These are phyloP conservation scores for Heteromurus nitidus DNA, from an alignment of 2,888 invertebrate species.

Conservation along the genomic window DNA sequence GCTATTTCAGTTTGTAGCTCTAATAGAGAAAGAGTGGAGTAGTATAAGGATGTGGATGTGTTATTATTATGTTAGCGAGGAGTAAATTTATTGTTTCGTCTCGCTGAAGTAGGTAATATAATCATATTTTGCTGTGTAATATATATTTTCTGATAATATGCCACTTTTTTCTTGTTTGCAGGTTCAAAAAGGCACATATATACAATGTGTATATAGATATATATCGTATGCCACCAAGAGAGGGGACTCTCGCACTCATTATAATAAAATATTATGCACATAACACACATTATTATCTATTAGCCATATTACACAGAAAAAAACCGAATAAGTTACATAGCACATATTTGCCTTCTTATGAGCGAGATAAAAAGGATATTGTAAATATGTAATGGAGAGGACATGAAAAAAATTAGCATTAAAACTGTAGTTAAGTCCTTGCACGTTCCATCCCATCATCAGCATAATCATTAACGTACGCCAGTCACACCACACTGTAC, in stretches of 20 bases:
- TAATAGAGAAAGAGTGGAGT: slow-evolving; percentile 15
- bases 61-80: no score
- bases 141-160: no score
- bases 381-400: background rate
- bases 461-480: slow-evolving; percentile 37
- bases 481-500: slow-evolving; percentile 40
- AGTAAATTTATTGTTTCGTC: no score
- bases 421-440: slow-evolving; percentile 44
- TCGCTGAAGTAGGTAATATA: no score
- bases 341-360: slow-evolving; percentile 2
- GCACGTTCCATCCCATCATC: slow-evolving; percentile 44
- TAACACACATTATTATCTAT: slow-evolving; percentile 31
- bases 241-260: slow-evolving; percentile 14
- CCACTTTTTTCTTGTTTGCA: no score
- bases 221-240: slow-evolving; percentile 2
- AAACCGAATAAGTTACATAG: background rate
- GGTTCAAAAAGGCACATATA: no score
- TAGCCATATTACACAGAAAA: slow-evolving; percentile 8
- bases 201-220: no score
- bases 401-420: slow-evolving; percentile 42
- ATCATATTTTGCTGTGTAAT: no score
- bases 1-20: slow-evolving; percentile 35
- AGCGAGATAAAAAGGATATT: background rate
- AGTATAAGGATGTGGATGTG: no score
- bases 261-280: slow-evolving; percentile 42